A percentile compares a stretch with the other conserved stretches of the same genome.
These are phyloP conservation scores for Ceratina australensis DNA, from an alignment of 1,140 invertebrate species.

Conservation along the genomic window DNA sequence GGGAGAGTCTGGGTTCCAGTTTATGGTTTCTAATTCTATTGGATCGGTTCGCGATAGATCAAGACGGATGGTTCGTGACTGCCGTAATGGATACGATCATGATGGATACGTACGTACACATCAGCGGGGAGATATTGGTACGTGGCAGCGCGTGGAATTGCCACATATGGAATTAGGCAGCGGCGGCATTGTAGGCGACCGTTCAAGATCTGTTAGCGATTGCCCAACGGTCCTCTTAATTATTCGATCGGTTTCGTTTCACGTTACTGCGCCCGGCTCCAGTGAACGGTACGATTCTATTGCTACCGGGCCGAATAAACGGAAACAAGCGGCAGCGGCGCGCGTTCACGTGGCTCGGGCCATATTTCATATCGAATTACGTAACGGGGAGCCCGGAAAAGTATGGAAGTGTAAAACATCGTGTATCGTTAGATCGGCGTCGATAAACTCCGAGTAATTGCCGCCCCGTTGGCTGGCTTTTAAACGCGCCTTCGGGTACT, in stretches of 20 bases:
- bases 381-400: neutral
- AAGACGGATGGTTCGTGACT: constrained; percentile 59
- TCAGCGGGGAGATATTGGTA: constrained; percentile 23
- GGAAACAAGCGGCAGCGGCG: constrained; percentile 5
- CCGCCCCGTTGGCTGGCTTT: neutral
- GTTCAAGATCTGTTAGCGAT: constrained; percentile 39
- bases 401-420: constrained; percentile 34
- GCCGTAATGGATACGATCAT: constrained; percentile 54
- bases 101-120: constrained; percentile 51
- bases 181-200: neutral
- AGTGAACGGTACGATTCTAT: constrained; percentile 41
- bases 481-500: neutral
- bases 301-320: constrained; percentile 25
- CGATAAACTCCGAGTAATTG: constrained; percentile 12
- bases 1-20: constrained; percentile 21
- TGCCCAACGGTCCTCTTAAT: constrained; percentile 46
- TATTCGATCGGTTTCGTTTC: constrained; percentile 49
- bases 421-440: constrained; percentile 37
- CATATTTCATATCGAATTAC: constrained; percentile 26
- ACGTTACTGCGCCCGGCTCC: neutral
- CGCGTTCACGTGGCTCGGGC: neutral
- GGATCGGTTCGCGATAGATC: constrained; percentile 49
- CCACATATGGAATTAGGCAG: constrained; percentile 53
- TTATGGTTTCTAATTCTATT: constrained; percentile 58
- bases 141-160: constrained; percentile 24